A percentile compares a stretch with the other conserved stretches of the same genome.
phyloP scores from a whole-genome alignment of 1,140 invertebrate genomes.

The Panagrolaimus sp. region DNA sequence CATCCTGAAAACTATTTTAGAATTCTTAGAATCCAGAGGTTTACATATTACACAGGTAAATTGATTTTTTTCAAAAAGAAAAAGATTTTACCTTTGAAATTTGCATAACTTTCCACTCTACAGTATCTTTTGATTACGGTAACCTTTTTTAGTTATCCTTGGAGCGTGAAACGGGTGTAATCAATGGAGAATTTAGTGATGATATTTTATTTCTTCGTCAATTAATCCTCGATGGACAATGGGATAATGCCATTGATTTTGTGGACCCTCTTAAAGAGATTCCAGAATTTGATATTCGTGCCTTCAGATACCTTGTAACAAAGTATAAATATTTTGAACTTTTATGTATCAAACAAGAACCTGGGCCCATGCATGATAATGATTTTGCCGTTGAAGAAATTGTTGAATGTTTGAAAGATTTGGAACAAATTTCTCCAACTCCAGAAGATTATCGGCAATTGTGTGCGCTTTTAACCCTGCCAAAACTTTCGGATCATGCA shows the following conservation, averaged over 20 bases:
- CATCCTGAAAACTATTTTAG: slow-evolving; percentile 79
- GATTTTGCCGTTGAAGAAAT: slow-evolving; percentile 88
- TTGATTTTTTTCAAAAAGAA: slow-evolving; percentile 2
- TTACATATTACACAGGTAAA: slow-evolving; percentile 64
- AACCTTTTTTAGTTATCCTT: slow-evolving; percentile 73
- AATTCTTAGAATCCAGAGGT: slow-evolving; percentile 83
- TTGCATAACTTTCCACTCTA: slow-evolving; percentile 60
- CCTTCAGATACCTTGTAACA: slow-evolving; percentile 77
- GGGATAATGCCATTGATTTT: slow-evolving; percentile 93
- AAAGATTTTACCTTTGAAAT: slow-evolving; percentile 63
- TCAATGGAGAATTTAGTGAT: slow-evolving; percentile 81
- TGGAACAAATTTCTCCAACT: slow-evolving; percentile 79
- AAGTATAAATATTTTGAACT: slow-evolving; percentile 89
- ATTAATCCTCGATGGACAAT: slow-evolving; percentile 89
- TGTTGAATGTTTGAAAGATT: slow-evolving; percentile 76
- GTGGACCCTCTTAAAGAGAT: slow-evolving; percentile 81
- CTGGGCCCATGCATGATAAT: slow-evolving; percentile 68
- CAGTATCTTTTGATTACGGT: slow-evolving; percentile 2
- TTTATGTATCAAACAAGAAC: slow-evolving; percentile 85
- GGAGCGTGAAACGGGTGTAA: slow-evolving; percentile 87
- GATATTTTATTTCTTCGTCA: slow-evolving; percentile 86
- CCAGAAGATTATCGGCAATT: slow-evolving; percentile 90
- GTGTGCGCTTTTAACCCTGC: slow-evolving; percentile 83
- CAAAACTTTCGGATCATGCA: slow-evolving; percentile 79
- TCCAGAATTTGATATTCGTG: slow-evolving; percentile 69